Evolutionary conservation across 2,888 invertebrate species (phyloP), one percentile per base, ranked within the genome.

Genomic region (Tetranychus truncatus): DNA sequence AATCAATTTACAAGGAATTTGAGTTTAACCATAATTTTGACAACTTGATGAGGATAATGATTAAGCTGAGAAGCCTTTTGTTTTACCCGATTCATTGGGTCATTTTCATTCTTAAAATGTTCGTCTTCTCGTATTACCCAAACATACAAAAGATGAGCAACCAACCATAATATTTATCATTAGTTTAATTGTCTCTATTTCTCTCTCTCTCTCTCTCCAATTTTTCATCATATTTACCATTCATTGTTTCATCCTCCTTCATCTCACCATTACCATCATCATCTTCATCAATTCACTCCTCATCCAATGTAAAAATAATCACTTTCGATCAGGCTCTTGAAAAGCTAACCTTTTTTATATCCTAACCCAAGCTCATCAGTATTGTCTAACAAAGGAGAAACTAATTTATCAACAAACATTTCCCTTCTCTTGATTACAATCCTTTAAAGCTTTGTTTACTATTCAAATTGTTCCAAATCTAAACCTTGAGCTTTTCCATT

Each of bases 141-240:
- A 55, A 55, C 34, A 34, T 5, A 34, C 55, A 55, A 55, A 15
- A 55, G 55, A 55, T 55, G 15, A 55, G 9, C 55, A 55, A 7
- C 55, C 55, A 55, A 55, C 55, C 55, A 55, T 55, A 7, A 55
- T 55, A 55, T 55, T 55, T 15, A 55, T 55, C 55, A 55, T 55
- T 55, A 55, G 9, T 15, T 15, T 55, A 55, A 34, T 34, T 65
- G 18, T 65, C 66, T 65, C 66, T 65, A 15, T 65, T n/a, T 66
- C 66, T 66, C 66, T 66, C 69, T 69, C 69, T 66, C 66, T 66
- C 66, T 69, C 69, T 69, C 69, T 69, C 34, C 21, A 24, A 20
- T 69, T 20, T 18, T 24, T 69, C 21, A 20, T 21, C 34, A 20
- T 69, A 20, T 20, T 24, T 21, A 20, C 34, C 21, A 24, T 24